Percentiles rank a stretch among this genome's conserved stretches.
phyloP scores from a whole-genome alignment of 2,797 vertebrate species.

The Rhabdophis nuchalis region DNA sequence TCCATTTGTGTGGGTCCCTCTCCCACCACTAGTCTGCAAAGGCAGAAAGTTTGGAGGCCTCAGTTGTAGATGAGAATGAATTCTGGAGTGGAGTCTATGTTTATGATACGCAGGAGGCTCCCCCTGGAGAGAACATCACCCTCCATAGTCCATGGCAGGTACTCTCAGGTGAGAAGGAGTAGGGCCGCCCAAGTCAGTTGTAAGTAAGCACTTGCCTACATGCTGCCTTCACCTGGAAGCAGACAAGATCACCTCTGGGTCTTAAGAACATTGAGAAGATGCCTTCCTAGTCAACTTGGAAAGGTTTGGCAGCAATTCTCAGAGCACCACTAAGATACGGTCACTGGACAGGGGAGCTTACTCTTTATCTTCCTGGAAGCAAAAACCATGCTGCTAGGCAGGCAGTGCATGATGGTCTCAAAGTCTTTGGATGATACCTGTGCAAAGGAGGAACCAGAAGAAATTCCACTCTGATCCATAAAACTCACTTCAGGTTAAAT shows the following conservation, averaged over 20 bases:
- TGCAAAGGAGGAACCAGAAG: background rate
- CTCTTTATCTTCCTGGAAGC: background rate
- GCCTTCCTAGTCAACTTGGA: background rate
- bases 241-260: background rate
- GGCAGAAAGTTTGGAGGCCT: no score
- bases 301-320: background rate
- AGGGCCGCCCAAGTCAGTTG: background rate
- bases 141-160: no score
- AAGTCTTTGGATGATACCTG: background rate
- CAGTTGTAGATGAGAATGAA: no score
- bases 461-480: background rate
- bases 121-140: background rate
- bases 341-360: background rate
- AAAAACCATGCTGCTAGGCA: background rate
- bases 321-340: background rate
- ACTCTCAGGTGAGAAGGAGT: background rate
- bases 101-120: background rate
- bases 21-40: no score
- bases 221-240: background rate
- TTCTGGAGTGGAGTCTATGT: no score
- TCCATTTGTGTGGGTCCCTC: no score
- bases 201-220: background rate
- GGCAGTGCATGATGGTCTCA: background rate
- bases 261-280: background rate
- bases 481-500: background rate